phyloP scores from a whole-genome alignment of 2,888 invertebrate genomes.

The Lordiphosa fenestrarum region DNA sequence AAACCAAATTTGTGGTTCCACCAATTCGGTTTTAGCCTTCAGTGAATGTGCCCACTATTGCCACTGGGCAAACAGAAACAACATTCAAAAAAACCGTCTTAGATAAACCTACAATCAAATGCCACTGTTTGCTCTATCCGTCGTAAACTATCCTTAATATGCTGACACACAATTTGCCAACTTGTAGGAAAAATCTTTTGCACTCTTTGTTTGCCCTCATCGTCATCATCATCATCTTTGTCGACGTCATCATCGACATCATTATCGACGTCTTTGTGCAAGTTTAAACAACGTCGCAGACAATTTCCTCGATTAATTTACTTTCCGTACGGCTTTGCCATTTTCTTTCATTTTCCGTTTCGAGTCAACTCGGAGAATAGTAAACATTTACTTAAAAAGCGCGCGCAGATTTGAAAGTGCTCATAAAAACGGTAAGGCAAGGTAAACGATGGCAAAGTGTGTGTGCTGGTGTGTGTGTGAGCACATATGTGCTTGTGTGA shows the following conservation, averaged over 20 bases:
- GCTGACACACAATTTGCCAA: slow-evolving; percentile 66
- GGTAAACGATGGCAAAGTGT: slow-evolving; percentile 31
- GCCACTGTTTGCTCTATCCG: slow-evolving; percentile 25
- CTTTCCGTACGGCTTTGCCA: slow-evolving; percentile 66
- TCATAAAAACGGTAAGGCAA: slow-evolving; percentile 59
- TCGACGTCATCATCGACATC: slow-evolving; percentile 37
- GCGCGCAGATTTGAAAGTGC: slow-evolving; percentile 69
- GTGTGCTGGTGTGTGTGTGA: slow-evolving; percentile 2
- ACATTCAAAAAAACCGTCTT: slow-evolving; percentile 17
- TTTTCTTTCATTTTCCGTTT: slow-evolving; percentile 62
- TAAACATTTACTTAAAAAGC: slow-evolving; percentile 71
- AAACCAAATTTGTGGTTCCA: no score
- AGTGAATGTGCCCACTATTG: no score
- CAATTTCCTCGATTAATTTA: slow-evolving; percentile 75
- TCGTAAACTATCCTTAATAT: slow-evolving; percentile 59
- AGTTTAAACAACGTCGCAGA: slow-evolving; percentile 72
- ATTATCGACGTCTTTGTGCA: slow-evolving; percentile 58
- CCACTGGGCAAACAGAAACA: slow-evolving; percentile 19
- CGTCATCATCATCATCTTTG: slow-evolving; percentile 6
- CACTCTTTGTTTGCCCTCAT: slow-evolving; percentile 28
- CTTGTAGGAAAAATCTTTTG: slow-evolving; percentile 46
- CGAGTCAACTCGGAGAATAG: slow-evolving; percentile 44
- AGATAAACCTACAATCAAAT: slow-evolving; percentile 17
- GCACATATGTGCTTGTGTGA: slow-evolving; percentile 28
- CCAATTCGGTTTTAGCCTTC: no score